phyloP scores from a whole-genome alignment of 1,140 invertebrate species.

The Glomeris maerens region DNA sequence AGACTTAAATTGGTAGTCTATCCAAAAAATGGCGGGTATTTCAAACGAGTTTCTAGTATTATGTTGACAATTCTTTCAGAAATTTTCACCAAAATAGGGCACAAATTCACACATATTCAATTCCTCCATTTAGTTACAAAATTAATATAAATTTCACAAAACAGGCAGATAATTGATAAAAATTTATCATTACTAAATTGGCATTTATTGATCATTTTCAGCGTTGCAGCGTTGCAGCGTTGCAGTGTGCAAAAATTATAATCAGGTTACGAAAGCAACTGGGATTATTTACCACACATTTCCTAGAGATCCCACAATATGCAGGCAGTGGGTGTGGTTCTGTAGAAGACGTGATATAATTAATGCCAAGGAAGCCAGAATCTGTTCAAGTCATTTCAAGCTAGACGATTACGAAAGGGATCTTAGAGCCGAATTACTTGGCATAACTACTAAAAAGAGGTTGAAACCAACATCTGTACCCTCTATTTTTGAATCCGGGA shows the following conservation, averaged over 20 bases:
- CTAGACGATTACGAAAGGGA: not conserved
- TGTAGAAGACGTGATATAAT: no score
- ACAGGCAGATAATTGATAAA: no score
- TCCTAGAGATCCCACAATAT: not conserved
- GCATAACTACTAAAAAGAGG: not conserved
- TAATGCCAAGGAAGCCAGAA: not conserved
- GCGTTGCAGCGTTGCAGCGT: not conserved
- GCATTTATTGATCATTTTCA: no score
- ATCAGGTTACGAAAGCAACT: conserved; percentile 1
- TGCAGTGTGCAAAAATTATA: conserved; percentile 1
- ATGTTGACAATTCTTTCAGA: no score
- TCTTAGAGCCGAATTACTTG: conserved; percentile 17
- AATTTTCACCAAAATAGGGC: no score
- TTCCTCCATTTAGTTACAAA: no score
- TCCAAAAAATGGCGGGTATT: no score
- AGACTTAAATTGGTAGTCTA: no score
- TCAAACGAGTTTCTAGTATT: no score
- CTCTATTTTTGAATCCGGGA: not conserved
- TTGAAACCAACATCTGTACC: conserved; percentile 1
- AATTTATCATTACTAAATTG: no score
- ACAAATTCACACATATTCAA: no score
- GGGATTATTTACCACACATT: conserved; percentile 3
- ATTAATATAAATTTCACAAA: no score
- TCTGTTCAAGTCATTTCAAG: not conserved
- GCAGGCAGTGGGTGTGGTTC: not conserved